Evolutionary conservation across 2,797 vertebrate species (phyloP), one percentile per base, ranked within the genome.

Genomic region (Brachyalestes nurse): DNA sequence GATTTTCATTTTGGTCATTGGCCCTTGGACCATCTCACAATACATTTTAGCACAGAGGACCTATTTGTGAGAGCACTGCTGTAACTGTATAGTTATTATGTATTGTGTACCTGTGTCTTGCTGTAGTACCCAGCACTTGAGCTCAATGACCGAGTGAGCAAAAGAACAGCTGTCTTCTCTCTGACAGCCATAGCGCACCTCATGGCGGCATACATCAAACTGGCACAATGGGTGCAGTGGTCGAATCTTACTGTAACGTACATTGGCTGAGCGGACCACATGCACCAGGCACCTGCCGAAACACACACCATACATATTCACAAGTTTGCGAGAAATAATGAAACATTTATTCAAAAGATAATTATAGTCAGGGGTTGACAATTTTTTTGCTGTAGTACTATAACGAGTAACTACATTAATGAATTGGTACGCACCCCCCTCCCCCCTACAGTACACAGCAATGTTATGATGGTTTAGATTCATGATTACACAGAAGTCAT

Each of bases 101-200:
- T 5, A 65, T n/a, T 45, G 17, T 70, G 21, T 53, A 98, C 98
- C 97, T 38, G 97, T 98, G 88, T 99, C 97, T 82, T 98, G 97
- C 91, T 99, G 98, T 81, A 99, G 94, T 85, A 98, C 95, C 98
- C 98, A 99, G 90, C 98, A 96, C 88, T 97, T 97, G 77, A 99
- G 96, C 89, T 99, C 98, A 5, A 99, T 98, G 87, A 98, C 97
- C 6, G 97, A 99, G 88, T 99, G 98, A 80, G 98, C 98, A 0
- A 99, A 99, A 87, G 98, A 98, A 93, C 98, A 99, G 92, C 96
- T 97, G 92, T 99, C 97, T 88, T 99, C 98, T 0, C 97, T 95
- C 88, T 98, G 95, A 93, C 98, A 99, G 81, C 98, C 98, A 0
- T 99, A 99, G 34, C 97, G 97, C 79, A 98, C 96, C 91, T 99